Conservation (phyloP, 2,113 vertebrate species). For the Sceloporus undulatus region DNA sequence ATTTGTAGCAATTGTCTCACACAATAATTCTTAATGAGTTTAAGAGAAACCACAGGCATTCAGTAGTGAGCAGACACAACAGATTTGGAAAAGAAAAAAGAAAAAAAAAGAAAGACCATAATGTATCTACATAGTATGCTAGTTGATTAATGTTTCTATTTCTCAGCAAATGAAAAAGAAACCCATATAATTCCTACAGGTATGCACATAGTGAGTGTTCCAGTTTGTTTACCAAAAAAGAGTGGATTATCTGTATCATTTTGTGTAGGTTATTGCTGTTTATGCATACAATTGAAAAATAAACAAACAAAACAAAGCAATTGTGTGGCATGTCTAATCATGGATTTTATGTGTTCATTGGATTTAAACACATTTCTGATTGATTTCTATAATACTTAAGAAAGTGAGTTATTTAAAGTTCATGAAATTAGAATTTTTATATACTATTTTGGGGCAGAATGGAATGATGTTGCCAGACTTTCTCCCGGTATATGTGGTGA, state of each 20-base stretch:
- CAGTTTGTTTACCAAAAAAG: conserved; percentile 49
- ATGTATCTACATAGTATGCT: conserved; percentile 45
- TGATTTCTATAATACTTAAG: not conserved
- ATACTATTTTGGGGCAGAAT: not conserved
- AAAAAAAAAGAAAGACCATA: not conserved
- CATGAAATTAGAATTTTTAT: not conserved
- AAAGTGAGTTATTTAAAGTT: not conserved
- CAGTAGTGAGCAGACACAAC: conserved; percentile 46
- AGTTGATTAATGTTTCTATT: conserved; percentile 61
- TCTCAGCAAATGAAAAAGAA: conserved; percentile 61
- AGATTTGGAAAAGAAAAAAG: conserved; percentile 51
- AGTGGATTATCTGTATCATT: conserved; percentile 61
- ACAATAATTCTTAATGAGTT: conserved; percentile 55
- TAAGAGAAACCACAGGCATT: conserved; percentile 48
- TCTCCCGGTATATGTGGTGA: not conserved
- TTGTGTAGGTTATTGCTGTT: conserved; percentile 60
- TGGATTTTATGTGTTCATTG: not conserved
- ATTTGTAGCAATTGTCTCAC: conserved; percentile 44
- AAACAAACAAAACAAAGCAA: conserved; percentile 27
- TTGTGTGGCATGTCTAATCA: conserved; percentile 55
- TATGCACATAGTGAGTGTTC: conserved; percentile 63
- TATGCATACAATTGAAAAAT: conserved; percentile 27
- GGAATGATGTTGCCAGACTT: not conserved
- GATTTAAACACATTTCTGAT: not conserved
- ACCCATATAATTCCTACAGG: conserved; percentile 64